Base-by-base conservation (phyloP, 2,113 vertebrate genomes). In the Cottus gobio region DNA sequence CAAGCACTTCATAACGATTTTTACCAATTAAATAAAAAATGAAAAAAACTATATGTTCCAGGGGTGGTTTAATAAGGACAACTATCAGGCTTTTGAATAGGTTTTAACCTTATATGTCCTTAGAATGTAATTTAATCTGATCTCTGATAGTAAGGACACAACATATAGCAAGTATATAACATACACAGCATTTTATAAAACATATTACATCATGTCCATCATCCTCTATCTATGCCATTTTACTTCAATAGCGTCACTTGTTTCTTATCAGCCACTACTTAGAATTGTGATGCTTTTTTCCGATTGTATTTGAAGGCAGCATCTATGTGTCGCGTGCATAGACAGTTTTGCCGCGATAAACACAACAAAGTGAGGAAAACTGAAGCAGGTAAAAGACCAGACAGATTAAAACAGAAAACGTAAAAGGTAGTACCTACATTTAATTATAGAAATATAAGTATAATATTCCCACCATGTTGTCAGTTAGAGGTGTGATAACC, bases 271-370 rank as follows among this genome's bases (percentile, higher is more conserved):
- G 31, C 44, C 44, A 48, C 44, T 1, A 48, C 44, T 39, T 7
- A 0, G 28, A 22, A 39, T 30, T 39, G 0, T 8, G 9, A 16
- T 54, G 7, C 20, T 34, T n/a, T 31, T 44, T 62, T 75, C 74
- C 65, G 20, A 78, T 4, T 42, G 24, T 8, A 18, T 1, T 0
- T 87, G 70, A 87, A 84, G 20, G 85, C 69, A 65, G 1, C 85
- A 75, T 3, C 3, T 3, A 22, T 24, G 1, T 52, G 61, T 60
- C 52, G 2, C 61, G 69, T 48, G 39, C n/a, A 2, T 4, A 4
- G 11, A 10, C 50, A 20, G 22, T 15, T 73, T 20, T 28, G 2
- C 58, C 60, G 50, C n/a, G 58, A 8, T 54, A 31, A 70, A 7
- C 37, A 12, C 13, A 10, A 34, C 36, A 26, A 24, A 18, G 5